Evolutionary conservation across 2,888 invertebrate genomes (phyloP).

Genomic region (Eilema sororculum): DNA sequence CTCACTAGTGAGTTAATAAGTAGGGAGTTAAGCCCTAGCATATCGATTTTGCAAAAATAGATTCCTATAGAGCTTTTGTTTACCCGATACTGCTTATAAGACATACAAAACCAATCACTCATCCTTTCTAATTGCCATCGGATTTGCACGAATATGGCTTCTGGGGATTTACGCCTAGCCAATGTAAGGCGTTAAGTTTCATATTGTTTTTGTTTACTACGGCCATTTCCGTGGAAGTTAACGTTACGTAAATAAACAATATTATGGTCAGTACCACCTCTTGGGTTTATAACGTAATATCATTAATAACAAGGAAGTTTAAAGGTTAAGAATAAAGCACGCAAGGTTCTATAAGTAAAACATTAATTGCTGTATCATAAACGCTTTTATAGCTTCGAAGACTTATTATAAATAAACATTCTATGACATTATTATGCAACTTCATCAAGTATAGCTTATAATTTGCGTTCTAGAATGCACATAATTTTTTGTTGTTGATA

Average conservation of each 20-base stretch:
- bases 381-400: neutral
- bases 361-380: constrained; percentile 11
- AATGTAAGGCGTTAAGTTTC: constrained; percentile 21
- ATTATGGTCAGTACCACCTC: neutral
- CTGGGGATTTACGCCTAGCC: constrained; percentile 19
- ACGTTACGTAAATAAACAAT: neutral
- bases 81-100: neutral
- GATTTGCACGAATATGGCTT: constrained; percentile 33
- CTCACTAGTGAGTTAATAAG: too few relatives aligned
- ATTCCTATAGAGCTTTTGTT: neutral
- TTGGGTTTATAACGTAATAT: neutral
- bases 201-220: neutral
- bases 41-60: too few relatives aligned
- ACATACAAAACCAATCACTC: constrained; percentile 5
- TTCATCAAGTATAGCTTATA: too few relatives aligned
- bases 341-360: neutral
- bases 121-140: constrained; percentile 18
- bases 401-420: neutral
- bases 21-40: too few relatives aligned
- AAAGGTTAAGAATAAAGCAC: constrained; percentile 7
- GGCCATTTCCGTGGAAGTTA: neutral
- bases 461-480: too few relatives aligned
- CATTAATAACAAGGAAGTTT: neutral
- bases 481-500: too few relatives aligned
- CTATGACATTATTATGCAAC: neutral